phyloP scores from a whole-genome alignment of 2,113 vertebrate species.

The Octodon degus region DNA sequence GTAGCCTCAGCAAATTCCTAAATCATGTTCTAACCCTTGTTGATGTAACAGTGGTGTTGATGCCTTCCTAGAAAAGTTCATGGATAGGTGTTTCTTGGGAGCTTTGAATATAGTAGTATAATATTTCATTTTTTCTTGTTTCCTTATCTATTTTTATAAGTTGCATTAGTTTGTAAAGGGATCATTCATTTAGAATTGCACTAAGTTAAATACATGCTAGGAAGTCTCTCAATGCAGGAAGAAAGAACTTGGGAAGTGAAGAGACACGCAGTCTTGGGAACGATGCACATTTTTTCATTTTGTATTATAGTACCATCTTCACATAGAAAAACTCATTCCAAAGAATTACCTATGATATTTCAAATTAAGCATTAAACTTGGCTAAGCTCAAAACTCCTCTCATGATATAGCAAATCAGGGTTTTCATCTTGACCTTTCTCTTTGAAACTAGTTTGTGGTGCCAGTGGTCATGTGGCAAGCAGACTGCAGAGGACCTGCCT shows the following conservation, averaged over 20 bases:
- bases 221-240: not conserved
- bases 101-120: not conserved
- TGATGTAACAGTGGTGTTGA: conserved; percentile 48
- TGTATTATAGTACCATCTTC: not conserved
- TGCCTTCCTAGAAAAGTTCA: not conserved
- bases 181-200: not conserved
- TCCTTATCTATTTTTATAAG: not conserved
- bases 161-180: not conserved
- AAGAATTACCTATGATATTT: not conserved
- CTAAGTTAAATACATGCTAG: not conserved
- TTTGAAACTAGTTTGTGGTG: not conserved
- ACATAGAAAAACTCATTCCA: not conserved
- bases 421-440: not conserved
- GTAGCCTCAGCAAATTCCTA: conserved; percentile 74
- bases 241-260: not conserved
- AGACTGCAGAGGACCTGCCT: not conserved
- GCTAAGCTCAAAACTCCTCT: not conserved
- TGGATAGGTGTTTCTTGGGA: not conserved
- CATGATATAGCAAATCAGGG: not conserved
- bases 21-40: conserved; percentile 56
- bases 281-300: not conserved
- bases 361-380: not conserved
- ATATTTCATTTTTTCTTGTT: not conserved
- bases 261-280: not conserved
- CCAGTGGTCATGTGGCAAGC: not conserved